These are phyloP conservation scores for Furcula furcula DNA, from an alignment of 2,888 invertebrate genomes.

Conservation along the genomic window DNA sequence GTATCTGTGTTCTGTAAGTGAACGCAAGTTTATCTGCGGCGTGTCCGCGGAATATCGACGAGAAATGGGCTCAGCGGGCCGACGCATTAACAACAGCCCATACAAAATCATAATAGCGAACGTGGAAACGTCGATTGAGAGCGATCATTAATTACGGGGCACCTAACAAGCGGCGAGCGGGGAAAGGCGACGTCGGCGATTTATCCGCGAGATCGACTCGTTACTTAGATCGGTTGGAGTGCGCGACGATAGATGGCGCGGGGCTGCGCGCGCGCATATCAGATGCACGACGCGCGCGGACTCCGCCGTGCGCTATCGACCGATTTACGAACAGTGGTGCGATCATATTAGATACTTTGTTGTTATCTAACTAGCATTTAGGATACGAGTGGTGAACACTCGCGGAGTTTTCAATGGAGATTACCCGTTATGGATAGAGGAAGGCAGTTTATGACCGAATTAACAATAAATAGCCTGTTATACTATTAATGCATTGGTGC, in stretches of 20 bases:
- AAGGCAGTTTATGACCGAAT: constrained; percentile 21
- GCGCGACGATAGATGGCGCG: constrained; percentile 70
- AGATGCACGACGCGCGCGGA: constrained; percentile 61
- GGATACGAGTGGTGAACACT: constrained; percentile 31
- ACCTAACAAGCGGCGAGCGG: constrained; percentile 64
- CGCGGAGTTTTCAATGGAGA: constrained; percentile 13
- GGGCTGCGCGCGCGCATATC: constrained; percentile 52
- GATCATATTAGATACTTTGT: constrained; percentile 39
- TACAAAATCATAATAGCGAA: constrained; percentile 59
- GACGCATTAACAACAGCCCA: constrained; percentile 35
- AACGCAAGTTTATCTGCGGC: constrained; percentile 33
- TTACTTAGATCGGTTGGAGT: constrained; percentile 67
- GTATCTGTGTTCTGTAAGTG: constrained; percentile 33
- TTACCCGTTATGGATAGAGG: constrained; percentile 17
- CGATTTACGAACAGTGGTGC: constrained; percentile 34
- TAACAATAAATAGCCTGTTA: constrained; percentile 8
- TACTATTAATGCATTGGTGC: not conserved
- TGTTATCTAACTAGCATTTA: constrained; percentile 33
- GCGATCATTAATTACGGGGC: constrained; percentile 68
- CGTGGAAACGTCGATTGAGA: constrained; percentile 49
- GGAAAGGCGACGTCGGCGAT: constrained; percentile 61
- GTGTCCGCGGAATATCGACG: constrained; percentile 33
- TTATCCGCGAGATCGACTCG: constrained; percentile 68
- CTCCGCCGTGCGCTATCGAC: constrained; percentile 35
- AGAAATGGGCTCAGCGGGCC: constrained; percentile 29